Conservation (phyloP, 2,888 invertebrate species). For the Muscina levida region DNA sequence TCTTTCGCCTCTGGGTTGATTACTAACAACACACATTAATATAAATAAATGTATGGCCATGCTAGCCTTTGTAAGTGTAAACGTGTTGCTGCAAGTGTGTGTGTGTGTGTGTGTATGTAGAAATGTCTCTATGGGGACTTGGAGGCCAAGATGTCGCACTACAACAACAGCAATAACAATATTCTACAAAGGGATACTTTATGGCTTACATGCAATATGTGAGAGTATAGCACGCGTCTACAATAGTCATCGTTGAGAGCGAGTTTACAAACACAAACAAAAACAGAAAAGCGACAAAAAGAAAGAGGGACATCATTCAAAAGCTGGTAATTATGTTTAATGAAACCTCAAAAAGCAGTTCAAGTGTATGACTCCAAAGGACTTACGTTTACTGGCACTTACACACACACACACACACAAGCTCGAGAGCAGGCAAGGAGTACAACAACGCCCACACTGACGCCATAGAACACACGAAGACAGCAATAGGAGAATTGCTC, state of each 20-base stretch:
- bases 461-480: neutral
- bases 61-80: no score
- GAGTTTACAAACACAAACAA: slow-evolving; percentile 26
- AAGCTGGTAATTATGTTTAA: slow-evolving; percentile 50
- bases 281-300: no score
- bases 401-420: neutral
- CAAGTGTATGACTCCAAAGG: slow-evolving; percentile 14
- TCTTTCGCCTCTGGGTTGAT: no score
- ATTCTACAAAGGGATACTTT: slow-evolving; percentile 43
- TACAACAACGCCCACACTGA: slow-evolving; percentile 23
- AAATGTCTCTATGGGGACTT: slow-evolving; percentile 45
- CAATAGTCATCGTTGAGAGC: neutral
- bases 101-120: slow-evolving; percentile 4
- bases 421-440: neutral
- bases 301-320: slow-evolving; percentile 38
- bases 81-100: no score
- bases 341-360: slow-evolving; percentile 29
- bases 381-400: neutral
- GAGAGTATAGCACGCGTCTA: neutral
- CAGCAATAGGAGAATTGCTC: no score
- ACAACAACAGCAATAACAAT: slow-evolving; percentile 11
- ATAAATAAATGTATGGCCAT: slow-evolving; percentile 11
- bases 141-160: slow-evolving; percentile 36
- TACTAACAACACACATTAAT: slow-evolving; percentile 25
- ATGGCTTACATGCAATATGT: slow-evolving; percentile 35